Percentiles rank a stretch among this genome's conserved stretches.
These are phyloP conservation scores for Petaurus breviceps DNA, from an alignment of 2,113 vertebrate genomes.

Conservation along the genomic window DNA sequence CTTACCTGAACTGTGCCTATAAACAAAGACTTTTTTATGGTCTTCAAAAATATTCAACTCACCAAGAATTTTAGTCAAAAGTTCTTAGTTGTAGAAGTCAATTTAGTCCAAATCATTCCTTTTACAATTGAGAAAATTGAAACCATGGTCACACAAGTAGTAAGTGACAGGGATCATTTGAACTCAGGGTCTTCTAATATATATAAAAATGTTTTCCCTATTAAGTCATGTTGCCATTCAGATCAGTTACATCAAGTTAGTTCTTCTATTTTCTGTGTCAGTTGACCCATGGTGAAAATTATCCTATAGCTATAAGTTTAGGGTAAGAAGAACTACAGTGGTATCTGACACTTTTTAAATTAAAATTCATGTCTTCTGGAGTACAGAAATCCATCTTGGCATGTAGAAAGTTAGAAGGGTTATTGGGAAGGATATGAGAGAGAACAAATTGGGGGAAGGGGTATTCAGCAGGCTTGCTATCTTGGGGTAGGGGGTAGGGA, in stretches of 20 bases:
- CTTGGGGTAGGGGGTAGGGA: too few species aligned
- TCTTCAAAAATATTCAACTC: not conserved
- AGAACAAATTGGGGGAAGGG: too few species aligned
- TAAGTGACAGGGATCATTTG: not conserved
- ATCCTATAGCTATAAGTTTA: not conserved
- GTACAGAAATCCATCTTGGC: too few species aligned
- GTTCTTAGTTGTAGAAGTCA: not conserved
- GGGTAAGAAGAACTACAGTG: not conserved
- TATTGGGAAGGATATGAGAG: too few species aligned
- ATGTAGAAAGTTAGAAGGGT: too few species aligned
- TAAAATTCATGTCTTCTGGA: not conserved
- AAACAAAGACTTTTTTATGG: not conserved
- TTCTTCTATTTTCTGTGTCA: not conserved
- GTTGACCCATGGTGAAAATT: not conserved
- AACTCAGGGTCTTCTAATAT: not conserved
- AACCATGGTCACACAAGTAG: not conserved
- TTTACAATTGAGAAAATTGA: not conserved
- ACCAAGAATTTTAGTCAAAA: not conserved
- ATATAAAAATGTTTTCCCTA: not conserved
- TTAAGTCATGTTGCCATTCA: not conserved
- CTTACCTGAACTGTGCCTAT: not conserved
- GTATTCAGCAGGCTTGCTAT: too few species aligned
- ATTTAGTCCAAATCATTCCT: not conserved
- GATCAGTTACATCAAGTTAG: not conserved
- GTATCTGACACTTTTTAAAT: slow-evolving; percentile 29